These are phyloP conservation scores for Ostrea denselamellosa DNA, from an alignment of 1,140 invertebrate species.

Conservation along the genomic window DNA sequence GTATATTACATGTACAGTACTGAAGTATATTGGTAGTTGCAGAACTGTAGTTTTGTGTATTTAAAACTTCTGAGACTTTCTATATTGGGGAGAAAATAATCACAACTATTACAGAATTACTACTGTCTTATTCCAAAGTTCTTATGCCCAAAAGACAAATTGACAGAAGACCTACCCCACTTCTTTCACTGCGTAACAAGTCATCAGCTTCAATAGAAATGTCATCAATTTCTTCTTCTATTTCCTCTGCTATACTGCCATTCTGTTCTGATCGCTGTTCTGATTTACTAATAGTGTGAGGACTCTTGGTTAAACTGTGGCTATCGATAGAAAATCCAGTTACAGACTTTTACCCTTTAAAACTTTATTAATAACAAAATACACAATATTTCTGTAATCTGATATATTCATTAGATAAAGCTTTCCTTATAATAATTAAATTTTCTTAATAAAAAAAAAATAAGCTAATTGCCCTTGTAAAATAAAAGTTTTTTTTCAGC, in stretches of 20 bases:
- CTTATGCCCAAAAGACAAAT: too few relatives aligned
- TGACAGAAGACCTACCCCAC: slow-evolving; percentile 67
- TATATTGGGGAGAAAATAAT: too few relatives aligned
- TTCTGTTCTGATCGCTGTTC: slow-evolving; percentile 61
- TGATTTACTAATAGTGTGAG: slow-evolving; percentile 58
- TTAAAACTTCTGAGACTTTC: too few relatives aligned
- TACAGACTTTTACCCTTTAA: not conserved
- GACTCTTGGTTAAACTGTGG: slow-evolving; percentile 67
- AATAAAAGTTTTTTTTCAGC: not conserved
- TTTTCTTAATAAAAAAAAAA: not conserved
- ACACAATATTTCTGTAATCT: too few relatives aligned
- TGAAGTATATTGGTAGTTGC: too few relatives aligned
- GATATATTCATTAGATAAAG: too few relatives aligned
- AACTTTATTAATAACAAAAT: too few relatives aligned
- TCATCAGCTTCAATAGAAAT: slow-evolving; percentile 69
- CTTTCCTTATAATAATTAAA: too few relatives aligned
- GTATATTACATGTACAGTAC: too few relatives aligned
- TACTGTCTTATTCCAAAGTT: too few relatives aligned
- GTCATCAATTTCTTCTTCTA: slow-evolving; percentile 70
- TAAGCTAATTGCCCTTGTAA: not conserved
- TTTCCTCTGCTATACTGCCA: slow-evolving; percentile 71
- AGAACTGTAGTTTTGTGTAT: too few relatives aligned
- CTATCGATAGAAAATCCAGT: slow-evolving; percentile 44
- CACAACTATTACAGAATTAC: too few relatives aligned
- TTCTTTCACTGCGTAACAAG: slow-evolving; percentile 69